Evolutionary conservation across 2,113 vertebrate species (phyloP), one percentile per base, ranked within the genome.

Genomic region (Sinocyclocheilus anshuiensis): DNA sequence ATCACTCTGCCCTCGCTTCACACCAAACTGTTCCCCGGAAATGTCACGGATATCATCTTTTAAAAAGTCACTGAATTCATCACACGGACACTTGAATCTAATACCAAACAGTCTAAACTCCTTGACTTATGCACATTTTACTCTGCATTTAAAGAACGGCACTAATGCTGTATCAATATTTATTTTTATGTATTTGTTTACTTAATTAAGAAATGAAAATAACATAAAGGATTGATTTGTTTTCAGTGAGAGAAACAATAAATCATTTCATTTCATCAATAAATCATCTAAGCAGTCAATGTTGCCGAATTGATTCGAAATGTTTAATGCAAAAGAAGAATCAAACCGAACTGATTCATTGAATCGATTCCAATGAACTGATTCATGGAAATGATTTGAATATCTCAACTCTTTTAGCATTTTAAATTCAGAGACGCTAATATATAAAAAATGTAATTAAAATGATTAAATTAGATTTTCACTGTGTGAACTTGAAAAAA

Each of bases 51-150:
- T 74, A 42, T 74, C 20, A 12, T 74, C 20, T 72, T 74, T 74
- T 74, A 74, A 74, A 74, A 74, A 74, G 71, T 42, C 20, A 74
- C 36, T 42, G 71, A 74, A 74, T 74, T 74, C 20, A 22, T 74
- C 39, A 42, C 9, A n/a, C 20, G 4, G 20, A 42, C 20, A n/a
- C 36, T 69, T 36, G 29, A 36, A 69, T 33, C 65, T 6, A 69
- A 8, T 33, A 67, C 24, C 16, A 67, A 67, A 67, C 48, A 3
- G 3, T 15, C 48, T 50, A 15, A 15, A 50, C 26, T 67, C 63
- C 15, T 67, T 33, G 65, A 33, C 15, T 67, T 7, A 2, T 29
- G 26, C 26, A 65, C 63, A 36, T 26, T 29, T 15, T 29, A 1
- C 4, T 67, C 29, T 29, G 6, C 6, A 18, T 33, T 33, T 33